These are phyloP conservation scores for Amiota communis DNA, from an alignment of 2,888 invertebrate species.

Conservation along the genomic window DNA sequence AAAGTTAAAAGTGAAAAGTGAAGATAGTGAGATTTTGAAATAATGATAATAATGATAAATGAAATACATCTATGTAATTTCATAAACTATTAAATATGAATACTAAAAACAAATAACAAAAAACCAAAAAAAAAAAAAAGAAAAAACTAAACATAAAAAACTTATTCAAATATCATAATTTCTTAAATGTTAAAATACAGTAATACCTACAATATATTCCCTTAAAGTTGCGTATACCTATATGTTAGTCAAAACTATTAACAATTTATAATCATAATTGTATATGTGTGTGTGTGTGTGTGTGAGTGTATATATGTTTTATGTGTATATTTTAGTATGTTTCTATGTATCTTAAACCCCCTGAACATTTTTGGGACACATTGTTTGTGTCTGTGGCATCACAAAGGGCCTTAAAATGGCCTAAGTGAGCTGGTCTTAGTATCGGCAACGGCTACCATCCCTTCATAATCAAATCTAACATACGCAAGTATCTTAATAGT, in stretches of 20 bases:
- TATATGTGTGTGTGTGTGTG: slow-evolving; percentile 8
- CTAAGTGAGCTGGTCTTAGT: not conserved
- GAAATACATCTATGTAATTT: too few species aligned
- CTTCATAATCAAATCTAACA: too few species aligned
- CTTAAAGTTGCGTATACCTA: not conserved
- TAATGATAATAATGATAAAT: too few species aligned
- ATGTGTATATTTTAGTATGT: not conserved
- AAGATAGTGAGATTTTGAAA: too few species aligned
- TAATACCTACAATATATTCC: too few species aligned
- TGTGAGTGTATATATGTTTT: slow-evolving; percentile 2
- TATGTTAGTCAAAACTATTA: not conserved
- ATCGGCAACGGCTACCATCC: not conserved
- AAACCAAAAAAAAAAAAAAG: not conserved
- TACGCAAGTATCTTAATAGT: too few species aligned
- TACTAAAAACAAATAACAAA: slow-evolving; percentile 2
- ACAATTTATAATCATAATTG: slow-evolving; percentile 14
- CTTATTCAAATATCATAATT: not conserved
- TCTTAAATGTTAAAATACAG: too few species aligned
- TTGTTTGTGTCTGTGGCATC: too few species aligned
- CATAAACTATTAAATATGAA: not conserved
- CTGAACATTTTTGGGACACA: too few species aligned
- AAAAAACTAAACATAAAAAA: too few species aligned
- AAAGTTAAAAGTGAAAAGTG: not conserved
- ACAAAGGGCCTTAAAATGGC: too few species aligned
- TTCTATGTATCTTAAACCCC: not conserved